These are phyloP conservation scores for Harpegnathos saltator DNA, from an alignment of 1,140 invertebrate species.

Conservation along the genomic window DNA sequence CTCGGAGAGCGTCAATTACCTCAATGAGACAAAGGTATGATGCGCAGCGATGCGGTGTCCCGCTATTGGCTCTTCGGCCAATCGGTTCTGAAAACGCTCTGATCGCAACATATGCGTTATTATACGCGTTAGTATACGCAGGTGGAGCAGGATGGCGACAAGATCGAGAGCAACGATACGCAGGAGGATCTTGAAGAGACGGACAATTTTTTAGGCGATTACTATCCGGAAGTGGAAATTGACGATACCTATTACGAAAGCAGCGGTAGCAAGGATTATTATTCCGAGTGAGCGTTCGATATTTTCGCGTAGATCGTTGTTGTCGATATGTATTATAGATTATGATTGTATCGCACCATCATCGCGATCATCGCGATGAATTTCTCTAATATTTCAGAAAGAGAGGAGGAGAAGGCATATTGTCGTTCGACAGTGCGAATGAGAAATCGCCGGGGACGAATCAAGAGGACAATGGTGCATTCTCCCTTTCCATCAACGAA, in stretches of 20 bases:
- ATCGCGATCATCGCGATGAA: background rate
- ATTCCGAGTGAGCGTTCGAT: slow-evolving; percentile 68
- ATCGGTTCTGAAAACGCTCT: too few relatives aligned
- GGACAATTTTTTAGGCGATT: slow-evolving; percentile 67
- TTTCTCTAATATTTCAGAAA: slow-evolving; percentile 33
- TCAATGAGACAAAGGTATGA: slow-evolving; percentile 14
- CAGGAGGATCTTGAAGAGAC: slow-evolving; percentile 44
- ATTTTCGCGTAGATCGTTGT: too few relatives aligned
- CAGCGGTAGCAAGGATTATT: slow-evolving; percentile 61
- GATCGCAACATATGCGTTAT: background rate
- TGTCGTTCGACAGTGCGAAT: too few relatives aligned
- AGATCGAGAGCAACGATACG: slow-evolving; percentile 19
- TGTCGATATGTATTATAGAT: background rate
- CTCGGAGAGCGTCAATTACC: slow-evolving; percentile 3
- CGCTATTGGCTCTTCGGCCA: too few relatives aligned
- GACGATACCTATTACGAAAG: slow-evolving; percentile 64
- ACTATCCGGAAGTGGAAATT: slow-evolving; percentile 65
- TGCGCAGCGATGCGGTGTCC: too few relatives aligned
- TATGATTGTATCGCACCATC: too few relatives aligned
- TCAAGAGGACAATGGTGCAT: slow-evolving; percentile 27
- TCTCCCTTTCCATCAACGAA: slow-evolving; percentile 45
- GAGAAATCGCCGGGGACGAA: slow-evolving; percentile 47
- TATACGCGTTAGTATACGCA: too few relatives aligned
- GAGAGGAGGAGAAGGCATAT: too few relatives aligned
- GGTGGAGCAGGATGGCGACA: slow-evolving; percentile 17